phyloP scores from a whole-genome alignment of 1,140 invertebrate genomes.

The Lamellibrachia luymesi region DNA sequence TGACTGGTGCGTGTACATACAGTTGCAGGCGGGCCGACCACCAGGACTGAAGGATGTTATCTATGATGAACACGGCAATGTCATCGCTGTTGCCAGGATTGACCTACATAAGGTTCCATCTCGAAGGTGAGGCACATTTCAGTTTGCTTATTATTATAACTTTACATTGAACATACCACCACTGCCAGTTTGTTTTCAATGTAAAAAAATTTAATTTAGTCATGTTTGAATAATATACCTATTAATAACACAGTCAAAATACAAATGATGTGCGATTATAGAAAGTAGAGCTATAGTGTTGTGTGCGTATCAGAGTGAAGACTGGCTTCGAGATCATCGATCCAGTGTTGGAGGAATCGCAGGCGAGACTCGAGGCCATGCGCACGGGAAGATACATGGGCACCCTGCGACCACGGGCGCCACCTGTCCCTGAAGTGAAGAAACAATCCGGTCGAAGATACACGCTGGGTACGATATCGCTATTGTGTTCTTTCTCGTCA shows the following conservation, averaged over 20 bases:
- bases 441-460: neutral
- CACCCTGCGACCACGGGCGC: neutral
- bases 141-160: neutral
- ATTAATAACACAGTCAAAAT: too few species aligned
- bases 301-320: slow-evolving; percentile 40
- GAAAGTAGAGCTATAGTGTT: neutral
- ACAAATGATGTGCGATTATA: too few species aligned
- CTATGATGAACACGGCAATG: slow-evolving; percentile 53
- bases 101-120: slow-evolving; percentile 50
- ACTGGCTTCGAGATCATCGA: slow-evolving; percentile 50
- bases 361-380: slow-evolving; percentile 52
- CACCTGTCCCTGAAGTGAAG: neutral
- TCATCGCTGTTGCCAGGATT: slow-evolving; percentile 46
- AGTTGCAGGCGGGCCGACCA: slow-evolving; percentile 50
- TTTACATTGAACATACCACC: too few species aligned
- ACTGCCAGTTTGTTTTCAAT: too few species aligned
- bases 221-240: too few species aligned
- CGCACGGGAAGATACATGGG: slow-evolving; percentile 35
- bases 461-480: neutral
- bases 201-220: too few species aligned
- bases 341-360: slow-evolving; percentile 46
- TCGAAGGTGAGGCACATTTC: slow-evolving; percentile 39
- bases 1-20: slow-evolving; percentile 8
- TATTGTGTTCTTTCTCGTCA: too few species aligned
- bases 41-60: slow-evolving; percentile 50